These are phyloP conservation scores for Globodera rostochiensis DNA, from an alignment of 1,140 invertebrate genomes.

Conservation along the genomic window DNA sequence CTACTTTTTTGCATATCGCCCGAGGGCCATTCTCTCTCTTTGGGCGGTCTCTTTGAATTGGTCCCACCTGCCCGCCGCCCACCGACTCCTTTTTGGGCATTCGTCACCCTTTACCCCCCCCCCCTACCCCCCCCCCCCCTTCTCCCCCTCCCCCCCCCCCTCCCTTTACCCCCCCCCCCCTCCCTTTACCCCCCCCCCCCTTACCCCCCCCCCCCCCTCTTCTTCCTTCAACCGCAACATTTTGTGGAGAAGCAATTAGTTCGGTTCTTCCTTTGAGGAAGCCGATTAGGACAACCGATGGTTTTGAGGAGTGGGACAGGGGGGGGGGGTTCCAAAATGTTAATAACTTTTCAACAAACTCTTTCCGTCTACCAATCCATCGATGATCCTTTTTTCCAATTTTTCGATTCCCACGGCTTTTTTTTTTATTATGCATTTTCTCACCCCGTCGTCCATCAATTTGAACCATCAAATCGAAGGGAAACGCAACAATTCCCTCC, in stretches of 20 bases:
- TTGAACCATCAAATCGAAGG: not conserved
- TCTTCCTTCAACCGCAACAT: not conserved
- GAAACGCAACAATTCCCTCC: not conserved
- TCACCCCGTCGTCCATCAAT: not conserved
- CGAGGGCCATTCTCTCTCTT: too few species aligned
- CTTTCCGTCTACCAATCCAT: not conserved
- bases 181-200: too few species aligned
- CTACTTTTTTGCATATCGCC: not conserved
- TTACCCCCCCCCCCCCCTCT: not conserved
- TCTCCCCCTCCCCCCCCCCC: not conserved
- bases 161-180: not conserved
- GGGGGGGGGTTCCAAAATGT: too few species aligned
- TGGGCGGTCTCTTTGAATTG: not conserved
- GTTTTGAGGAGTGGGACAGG: not conserved
- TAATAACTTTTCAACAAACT: not conserved
- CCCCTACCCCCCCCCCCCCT: not conserved
- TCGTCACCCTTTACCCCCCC: not conserved
- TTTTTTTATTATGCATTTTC: not conserved
- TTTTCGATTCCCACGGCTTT: not conserved
- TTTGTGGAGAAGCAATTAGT: slow-evolving; percentile 1
- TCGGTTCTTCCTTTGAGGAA: not conserved
- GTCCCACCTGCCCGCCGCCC: not conserved
- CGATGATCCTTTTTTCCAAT: not conserved
- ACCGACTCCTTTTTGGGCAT: not conserved
- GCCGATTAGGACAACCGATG: not conserved